These are phyloP conservation scores for cat (Felis catus) DNA, from an alignment of 2,113 vertebrate genomes.

Conservation along the genomic window F.catus_Fca126_mat1.0 CM031420.1:88956001-88956500, in stretches of 20 bases:
- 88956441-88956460: conserved; percentile 61
- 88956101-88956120: conserved; percentile 21
- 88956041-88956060: conserved; percentile 7
- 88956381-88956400: conserved; percentile 52
- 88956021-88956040: background rate
- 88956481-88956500: conserved; percentile 54
- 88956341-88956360: conserved; percentile 76
- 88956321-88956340: conserved; percentile 60
- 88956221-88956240: conserved; percentile 22
- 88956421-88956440: conserved; percentile 53
- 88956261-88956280: conserved; percentile 28
- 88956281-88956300: conserved; percentile 65
- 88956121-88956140: conserved; percentile 13
- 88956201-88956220: conserved; percentile 31
- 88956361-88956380: conserved; percentile 65
- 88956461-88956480: conserved; percentile 55
- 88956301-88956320: conserved; percentile 61
- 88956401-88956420: conserved; percentile 43
- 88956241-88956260: conserved; percentile 46
- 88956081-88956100: background rate
- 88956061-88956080: conserved; percentile 20
- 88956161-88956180: conserved; percentile 46
- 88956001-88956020: background rate
- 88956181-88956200: conserved; percentile 55
- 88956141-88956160: background rate